phyloP scores from a whole-genome alignment of 2,888 invertebrate species.

The Anaspis maculata region DNA sequence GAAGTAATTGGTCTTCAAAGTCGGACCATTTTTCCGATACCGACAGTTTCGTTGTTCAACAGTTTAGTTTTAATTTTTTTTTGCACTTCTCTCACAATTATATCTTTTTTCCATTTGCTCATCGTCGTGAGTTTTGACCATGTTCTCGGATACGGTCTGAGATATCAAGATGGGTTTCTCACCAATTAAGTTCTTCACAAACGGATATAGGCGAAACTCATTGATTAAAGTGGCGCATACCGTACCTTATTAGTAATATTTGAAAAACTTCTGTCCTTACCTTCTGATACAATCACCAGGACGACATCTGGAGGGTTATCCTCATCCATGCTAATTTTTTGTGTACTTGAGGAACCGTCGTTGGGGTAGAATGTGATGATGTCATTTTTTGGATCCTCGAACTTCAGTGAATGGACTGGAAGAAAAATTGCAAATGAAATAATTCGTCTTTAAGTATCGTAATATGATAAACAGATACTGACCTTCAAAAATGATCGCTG shows the following conservation, averaged over 20 bases:
- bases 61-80: too few relatives aligned
- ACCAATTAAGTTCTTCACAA: too few relatives aligned
- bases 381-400: background rate
- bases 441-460: background rate
- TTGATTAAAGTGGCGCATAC: background rate
- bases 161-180: too few relatives aligned
- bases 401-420: background rate
- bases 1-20: too few relatives aligned
- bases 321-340: constrained; percentile 1
- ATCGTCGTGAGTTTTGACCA: too few relatives aligned
- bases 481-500: background rate
- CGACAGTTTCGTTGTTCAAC: too few relatives aligned
- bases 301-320: background rate
- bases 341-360: background rate
- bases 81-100: too few relatives aligned
- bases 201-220: too few relatives aligned
- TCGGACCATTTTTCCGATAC: too few relatives aligned
- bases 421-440: background rate
- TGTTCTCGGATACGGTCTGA: too few relatives aligned
- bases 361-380: background rate
- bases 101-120: too few relatives aligned
- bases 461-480: background rate
- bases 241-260: background rate
- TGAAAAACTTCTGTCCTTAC: background rate
- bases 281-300: background rate